A percentile compares a stretch with the other conserved stretches of the same genome.
Conservation (phyloP, 1,140 invertebrate genomes). For the Ditylenchus dipsaci region DNA sequence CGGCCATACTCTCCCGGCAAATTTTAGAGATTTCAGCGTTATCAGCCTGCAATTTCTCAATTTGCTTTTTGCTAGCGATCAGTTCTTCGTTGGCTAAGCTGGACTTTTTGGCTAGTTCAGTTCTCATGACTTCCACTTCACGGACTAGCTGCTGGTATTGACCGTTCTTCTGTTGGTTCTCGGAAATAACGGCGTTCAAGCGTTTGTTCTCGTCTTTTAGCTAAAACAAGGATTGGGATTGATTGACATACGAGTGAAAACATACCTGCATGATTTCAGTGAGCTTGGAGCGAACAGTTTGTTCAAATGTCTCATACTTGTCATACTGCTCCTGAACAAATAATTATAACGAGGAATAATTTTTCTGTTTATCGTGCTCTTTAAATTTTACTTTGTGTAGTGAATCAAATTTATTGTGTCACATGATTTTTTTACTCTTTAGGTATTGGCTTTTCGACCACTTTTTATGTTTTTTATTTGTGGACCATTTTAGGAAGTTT, state of each 20-base stretch:
- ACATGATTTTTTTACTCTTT: no score
- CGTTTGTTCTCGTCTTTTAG: neutral
- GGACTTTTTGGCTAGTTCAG: neutral
- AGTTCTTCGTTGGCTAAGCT: neutral
- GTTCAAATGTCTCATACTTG: neutral
- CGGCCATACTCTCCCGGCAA: neutral
- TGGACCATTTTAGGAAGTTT: no score
- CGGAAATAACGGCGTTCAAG: neutral
- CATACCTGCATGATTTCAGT: neutral
- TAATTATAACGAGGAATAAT: no score
- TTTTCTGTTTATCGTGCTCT: no score
- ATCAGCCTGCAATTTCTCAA: neutral
- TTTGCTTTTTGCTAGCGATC: neutral
- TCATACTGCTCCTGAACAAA: constrained; percentile 3
- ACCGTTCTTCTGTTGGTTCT: neutral
- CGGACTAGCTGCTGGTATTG: neutral
- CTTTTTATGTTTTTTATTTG: no score
- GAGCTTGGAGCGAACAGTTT: neutral
- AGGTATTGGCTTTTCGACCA: no score
- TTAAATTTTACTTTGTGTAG: no score
- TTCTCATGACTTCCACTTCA: neutral
- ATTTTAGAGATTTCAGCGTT: neutral
- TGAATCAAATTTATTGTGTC: no score
- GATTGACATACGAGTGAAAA: neutral
- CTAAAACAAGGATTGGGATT: neutral